Conservation (phyloP, 2,113 vertebrate species). For the Actenoides lindsayi region DNA sequence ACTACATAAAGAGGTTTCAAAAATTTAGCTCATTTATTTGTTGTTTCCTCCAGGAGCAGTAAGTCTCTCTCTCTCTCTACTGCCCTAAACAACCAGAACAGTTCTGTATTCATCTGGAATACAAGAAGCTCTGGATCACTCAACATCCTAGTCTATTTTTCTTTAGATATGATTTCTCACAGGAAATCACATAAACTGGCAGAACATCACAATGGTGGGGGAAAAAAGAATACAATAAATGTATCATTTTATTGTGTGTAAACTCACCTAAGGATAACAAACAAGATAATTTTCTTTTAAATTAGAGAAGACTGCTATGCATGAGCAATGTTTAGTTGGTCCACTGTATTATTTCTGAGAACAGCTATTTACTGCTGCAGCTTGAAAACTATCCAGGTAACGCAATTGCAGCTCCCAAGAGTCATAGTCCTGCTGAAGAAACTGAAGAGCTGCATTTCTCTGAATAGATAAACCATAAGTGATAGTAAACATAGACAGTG, state of each 20-base stretch:
- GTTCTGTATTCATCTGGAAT: neutral
- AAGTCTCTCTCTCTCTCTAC: neutral
- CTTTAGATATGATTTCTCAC: neutral
- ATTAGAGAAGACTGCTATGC: neutral
- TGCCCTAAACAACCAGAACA: neutral
- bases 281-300: neutral
- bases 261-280: neutral
- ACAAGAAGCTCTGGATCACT: neutral
- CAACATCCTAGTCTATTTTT: neutral
- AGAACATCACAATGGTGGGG: neutral
- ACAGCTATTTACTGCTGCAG: neutral
- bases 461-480: neutral
- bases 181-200: neutral
- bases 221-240: neutral
- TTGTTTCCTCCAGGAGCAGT: neutral
- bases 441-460: neutral
- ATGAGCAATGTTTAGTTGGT: neutral
- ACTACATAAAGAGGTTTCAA: neutral
- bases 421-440: neutral
- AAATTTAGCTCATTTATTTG: neutral
- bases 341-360: neutral
- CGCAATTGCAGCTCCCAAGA: neutral
- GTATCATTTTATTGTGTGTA: neutral
- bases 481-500: neutral
- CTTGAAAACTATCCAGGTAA: neutral